phyloP scores from a whole-genome alignment of 2,113 vertebrate species.

The Corythornis cristatus region DNA sequence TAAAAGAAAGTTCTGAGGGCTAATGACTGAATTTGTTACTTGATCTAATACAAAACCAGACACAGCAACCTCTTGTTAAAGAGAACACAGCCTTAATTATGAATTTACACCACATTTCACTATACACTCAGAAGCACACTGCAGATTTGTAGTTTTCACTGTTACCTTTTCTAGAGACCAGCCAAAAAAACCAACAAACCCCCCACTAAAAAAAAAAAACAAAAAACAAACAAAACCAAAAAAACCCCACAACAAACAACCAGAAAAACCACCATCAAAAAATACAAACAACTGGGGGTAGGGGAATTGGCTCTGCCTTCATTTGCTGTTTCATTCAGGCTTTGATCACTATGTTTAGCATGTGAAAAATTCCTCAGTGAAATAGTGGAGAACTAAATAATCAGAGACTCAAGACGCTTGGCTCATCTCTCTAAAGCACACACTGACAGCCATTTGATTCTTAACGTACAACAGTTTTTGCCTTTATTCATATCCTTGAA shows the following conservation, averaged over 20 bases:
- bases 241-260: background rate
- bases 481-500: constrained; percentile 65
- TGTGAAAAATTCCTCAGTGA: constrained; percentile 43
- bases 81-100: background rate
- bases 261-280: background rate
- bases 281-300: background rate
- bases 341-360: constrained; percentile 57
- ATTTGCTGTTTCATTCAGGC: constrained; percentile 45
- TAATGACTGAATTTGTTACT: background rate
- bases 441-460: constrained; percentile 32
- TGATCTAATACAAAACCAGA: background rate
- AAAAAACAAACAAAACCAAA: no score
- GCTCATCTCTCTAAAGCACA: constrained; percentile 28
- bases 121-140: background rate
- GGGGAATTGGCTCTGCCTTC: background rate
- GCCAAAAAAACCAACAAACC: background rate
- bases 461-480: background rate
- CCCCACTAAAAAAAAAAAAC: background rate
- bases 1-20: background rate
- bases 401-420: constrained; percentile 36
- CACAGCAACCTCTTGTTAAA: background rate
- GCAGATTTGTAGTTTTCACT: background rate
- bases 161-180: background rate
- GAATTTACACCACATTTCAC: background rate
- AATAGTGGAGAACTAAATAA: constrained; percentile 43